Conservation (phyloP, 2,113 vertebrate species). For the Himantopus leucocephalus region DNA sequence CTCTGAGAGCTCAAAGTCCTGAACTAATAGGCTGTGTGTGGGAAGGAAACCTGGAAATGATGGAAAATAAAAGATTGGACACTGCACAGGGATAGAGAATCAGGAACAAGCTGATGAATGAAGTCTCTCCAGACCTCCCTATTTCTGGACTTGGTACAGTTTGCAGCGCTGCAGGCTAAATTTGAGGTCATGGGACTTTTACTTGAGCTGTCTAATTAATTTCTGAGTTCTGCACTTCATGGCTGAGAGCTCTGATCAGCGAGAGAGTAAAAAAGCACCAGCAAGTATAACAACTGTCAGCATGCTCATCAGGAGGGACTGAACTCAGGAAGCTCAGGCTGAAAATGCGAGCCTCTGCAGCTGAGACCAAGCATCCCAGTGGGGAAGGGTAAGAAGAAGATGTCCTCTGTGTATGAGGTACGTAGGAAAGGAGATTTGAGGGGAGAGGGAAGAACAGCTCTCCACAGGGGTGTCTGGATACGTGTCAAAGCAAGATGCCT, state of each 20-base stretch:
- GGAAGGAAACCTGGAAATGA: not conserved
- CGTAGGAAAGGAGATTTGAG: not conserved
- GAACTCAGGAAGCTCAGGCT: not conserved
- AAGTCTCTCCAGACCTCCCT: not conserved
- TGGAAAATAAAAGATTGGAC: not conserved
- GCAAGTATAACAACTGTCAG: not conserved
- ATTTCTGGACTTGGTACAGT: not conserved
- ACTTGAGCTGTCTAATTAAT: not conserved
- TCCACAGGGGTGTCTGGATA: not conserved
- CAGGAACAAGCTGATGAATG: not conserved
- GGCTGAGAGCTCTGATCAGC: not conserved
- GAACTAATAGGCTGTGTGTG: not conserved
- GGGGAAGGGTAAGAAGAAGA: not conserved
- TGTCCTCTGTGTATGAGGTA: not conserved
- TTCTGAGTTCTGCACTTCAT: not conserved
- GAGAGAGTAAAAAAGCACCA: not conserved
- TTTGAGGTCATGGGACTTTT: not conserved
- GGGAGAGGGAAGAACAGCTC: not conserved
- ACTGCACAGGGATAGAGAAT: not conserved
- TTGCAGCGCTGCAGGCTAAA: conserved; percentile 10
- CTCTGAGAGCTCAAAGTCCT: not conserved
- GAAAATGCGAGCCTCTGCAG: not conserved
- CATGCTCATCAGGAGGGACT: not conserved
- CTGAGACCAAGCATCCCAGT: not conserved
- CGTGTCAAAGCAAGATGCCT: not conserved